phyloP scores from a whole-genome alignment of 2,888 invertebrate genomes.

The Hemistola chrysoprasaria region DNA sequence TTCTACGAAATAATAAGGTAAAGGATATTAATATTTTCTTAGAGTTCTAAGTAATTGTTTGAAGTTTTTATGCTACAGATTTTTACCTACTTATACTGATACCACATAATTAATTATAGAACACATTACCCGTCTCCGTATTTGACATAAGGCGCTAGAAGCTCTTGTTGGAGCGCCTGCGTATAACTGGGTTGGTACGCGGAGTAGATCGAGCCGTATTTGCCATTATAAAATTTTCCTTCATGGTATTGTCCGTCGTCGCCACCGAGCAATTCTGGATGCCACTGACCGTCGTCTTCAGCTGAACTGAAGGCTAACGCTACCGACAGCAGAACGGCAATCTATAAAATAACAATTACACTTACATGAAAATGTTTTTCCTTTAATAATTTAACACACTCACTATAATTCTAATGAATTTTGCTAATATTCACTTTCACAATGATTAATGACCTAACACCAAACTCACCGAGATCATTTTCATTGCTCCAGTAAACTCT shows the following conservation, averaged over 20 bases:
- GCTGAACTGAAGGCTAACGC: slow-evolving; percentile 46
- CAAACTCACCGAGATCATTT: slow-evolving; percentile 60
- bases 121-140: slow-evolving; percentile 44
- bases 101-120: slow-evolving; percentile 1
- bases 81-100: too few species aligned
- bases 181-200: slow-evolving; percentile 50
- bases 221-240: slow-evolving; percentile 42
- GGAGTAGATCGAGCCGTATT: slow-evolving; percentile 49
- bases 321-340: slow-evolving; percentile 42
- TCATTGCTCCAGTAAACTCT: slow-evolving; percentile 56
- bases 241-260: slow-evolving; percentile 57
- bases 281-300: slow-evolving; percentile 73
- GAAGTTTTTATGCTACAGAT: too few species aligned
- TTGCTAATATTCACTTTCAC: not conserved
- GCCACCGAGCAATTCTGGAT: slow-evolving; percentile 52
- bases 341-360: slow-evolving; percentile 32
- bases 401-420: not conserved
- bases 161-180: slow-evolving; percentile 47
- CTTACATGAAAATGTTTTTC: too few species aligned
- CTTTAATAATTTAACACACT: too few species aligned
- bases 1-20: too few species aligned
- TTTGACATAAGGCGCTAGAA: slow-evolving; percentile 51
- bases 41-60: too few species aligned
- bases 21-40: too few species aligned
- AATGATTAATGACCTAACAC: slow-evolving; percentile 1